Conservation (phyloP, 2,888 invertebrate species). For the Lottia gigantea region DNA sequence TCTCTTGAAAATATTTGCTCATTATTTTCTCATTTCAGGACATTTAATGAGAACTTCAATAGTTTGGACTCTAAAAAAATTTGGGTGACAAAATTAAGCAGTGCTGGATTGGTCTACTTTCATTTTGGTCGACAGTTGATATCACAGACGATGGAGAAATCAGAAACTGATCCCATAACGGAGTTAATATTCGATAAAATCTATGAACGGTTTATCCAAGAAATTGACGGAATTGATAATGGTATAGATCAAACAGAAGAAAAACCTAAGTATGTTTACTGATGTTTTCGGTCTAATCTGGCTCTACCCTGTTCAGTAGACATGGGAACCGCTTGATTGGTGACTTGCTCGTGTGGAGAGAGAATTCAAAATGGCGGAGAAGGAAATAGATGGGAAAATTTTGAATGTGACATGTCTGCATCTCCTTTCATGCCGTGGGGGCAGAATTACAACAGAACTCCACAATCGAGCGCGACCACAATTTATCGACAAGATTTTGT, state of each 20-base stretch:
- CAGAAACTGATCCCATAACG: constrained; percentile 43
- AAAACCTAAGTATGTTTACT: constrained; percentile 58
- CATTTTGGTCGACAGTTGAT: constrained; percentile 85
- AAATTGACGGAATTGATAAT: constrained; percentile 97
- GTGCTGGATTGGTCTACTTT: constrained; percentile 91
- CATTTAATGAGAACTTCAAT: constrained; percentile 68
- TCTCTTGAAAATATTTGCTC: no score
- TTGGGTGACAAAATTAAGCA: constrained; percentile 81
- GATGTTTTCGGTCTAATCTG: no score
- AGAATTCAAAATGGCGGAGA: no score
- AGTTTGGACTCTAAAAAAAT: constrained; percentile 56
- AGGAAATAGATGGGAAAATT: no score
- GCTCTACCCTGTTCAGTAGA: no score
- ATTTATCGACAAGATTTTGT: no score
- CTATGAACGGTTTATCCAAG: constrained; percentile 88
- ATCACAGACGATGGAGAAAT: constrained; percentile 42
- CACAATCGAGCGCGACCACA: no score
- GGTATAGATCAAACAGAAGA: constrained; percentile 86
- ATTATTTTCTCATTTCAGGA: constrained; percentile 58
- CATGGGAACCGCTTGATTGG: no score
- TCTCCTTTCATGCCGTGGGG: no score
- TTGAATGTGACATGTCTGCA: no score
- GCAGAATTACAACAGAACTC: no score
- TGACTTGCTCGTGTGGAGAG: no score
- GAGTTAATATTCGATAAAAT: constrained; percentile 72